Conservation (phyloP, 2,888 invertebrate species). For the Heliothis peltigera region DNA sequence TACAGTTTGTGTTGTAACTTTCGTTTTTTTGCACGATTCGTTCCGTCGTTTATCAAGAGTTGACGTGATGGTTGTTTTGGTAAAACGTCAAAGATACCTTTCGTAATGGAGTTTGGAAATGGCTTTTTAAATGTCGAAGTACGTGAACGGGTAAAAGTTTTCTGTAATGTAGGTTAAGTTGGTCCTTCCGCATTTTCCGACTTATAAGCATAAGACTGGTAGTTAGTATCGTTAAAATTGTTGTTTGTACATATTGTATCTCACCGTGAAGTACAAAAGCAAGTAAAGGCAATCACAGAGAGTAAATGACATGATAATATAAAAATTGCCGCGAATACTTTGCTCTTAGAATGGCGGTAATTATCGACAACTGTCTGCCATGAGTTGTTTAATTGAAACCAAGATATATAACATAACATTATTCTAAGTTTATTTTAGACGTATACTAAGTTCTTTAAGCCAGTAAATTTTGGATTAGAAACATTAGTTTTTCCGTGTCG, state of each 20-base stretch:
- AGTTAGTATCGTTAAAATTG: background rate
- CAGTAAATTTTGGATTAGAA: too few species aligned
- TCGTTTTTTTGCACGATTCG: conserved; percentile 40
- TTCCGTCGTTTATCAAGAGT: conserved; percentile 42
- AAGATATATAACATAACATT: conserved; percentile 2
- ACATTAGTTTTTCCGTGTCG: too few species aligned
- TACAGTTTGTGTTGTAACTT: conserved; percentile 24
- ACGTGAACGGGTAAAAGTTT: background rate
- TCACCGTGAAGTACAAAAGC: background rate
- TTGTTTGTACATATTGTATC: background rate
- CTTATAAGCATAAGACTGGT: background rate
- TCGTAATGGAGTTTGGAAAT: conserved; percentile 29
- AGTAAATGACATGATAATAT: conserved; percentile 35
- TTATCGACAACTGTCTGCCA: conserved; percentile 29
- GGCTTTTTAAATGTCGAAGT: conserved; percentile 25
- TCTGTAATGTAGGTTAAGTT: background rate
- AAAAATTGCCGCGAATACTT: conserved; percentile 10
- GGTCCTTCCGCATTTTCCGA: background rate
- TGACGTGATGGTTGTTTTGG: conserved; percentile 39
- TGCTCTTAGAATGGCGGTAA: conserved; percentile 32
- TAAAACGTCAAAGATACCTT: conserved; percentile 2
- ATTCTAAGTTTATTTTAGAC: background rate
- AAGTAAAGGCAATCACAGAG: conserved; percentile 7
- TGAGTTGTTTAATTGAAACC: conserved; percentile 2
- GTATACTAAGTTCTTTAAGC: background rate